Evolutionary conservation across 2,888 invertebrate genomes (phyloP).

Genomic region (Parnassius apollo): DNA sequence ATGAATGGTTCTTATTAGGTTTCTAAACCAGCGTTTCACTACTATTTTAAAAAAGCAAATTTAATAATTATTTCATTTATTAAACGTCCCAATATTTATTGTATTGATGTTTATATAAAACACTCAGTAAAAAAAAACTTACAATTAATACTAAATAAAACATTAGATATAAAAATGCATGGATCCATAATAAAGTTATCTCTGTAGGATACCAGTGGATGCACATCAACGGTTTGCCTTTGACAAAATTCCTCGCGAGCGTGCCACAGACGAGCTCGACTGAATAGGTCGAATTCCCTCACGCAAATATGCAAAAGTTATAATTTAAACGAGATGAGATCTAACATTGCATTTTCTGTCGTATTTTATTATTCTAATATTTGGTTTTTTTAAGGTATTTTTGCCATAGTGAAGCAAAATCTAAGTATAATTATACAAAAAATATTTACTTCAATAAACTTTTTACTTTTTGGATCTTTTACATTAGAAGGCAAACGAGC

Average conservation of each 20-base stretch:
- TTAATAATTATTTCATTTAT: too few species aligned
- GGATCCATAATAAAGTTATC: constrained; percentile 11
- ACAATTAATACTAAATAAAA: too few species aligned
- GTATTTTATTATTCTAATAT: neutral
- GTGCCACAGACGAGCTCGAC: constrained; percentile 41
- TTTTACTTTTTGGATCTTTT: too few species aligned
- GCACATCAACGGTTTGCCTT: constrained; percentile 46
- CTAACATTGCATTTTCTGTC: constrained; percentile 40
- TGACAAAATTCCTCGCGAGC: constrained; percentile 60
- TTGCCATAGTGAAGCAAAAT: neutral
- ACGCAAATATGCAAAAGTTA: constrained; percentile 55
- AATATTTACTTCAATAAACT: neutral
- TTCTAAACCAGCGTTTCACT: too few species aligned
- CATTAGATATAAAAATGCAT: neutral
- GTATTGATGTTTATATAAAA: too few species aligned
- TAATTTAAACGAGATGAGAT: constrained; percentile 47
- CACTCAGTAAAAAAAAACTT: too few species aligned
- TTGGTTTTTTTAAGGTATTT: too few species aligned
- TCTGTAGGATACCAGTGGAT: constrained; percentile 39
- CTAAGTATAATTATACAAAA: neutral
- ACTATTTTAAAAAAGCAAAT: too few species aligned
- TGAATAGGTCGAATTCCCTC: constrained; percentile 55
- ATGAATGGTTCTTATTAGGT: too few species aligned
- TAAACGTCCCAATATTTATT: too few species aligned
- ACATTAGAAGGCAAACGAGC: too few species aligned